Percentiles rank a stretch among this genome's conserved stretches.
Conservation (phyloP, 2,797 vertebrate genomes). For the Lateolabrax maculatus region DNA sequence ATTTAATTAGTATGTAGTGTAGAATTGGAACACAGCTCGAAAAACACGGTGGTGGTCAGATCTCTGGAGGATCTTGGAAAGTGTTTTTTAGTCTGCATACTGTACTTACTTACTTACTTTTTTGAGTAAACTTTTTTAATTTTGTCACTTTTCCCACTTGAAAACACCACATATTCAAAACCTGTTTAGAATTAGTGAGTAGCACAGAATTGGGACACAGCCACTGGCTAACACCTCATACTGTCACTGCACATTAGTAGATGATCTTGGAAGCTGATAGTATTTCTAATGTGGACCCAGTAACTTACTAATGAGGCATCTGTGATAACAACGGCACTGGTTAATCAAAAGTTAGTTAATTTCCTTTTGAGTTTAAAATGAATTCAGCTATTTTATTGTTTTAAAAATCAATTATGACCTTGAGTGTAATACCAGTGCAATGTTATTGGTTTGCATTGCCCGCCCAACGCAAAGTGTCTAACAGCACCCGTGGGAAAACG, state of each 20-base stretch:
- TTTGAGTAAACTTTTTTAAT: neutral
- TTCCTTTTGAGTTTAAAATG: slow-evolving; percentile 50
- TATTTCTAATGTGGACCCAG: neutral
- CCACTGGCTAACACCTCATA: neutral
- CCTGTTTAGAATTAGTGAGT: neutral
- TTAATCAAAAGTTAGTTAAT: slow-evolving; percentile 56
- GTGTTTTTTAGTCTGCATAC: neutral
- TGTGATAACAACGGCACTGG: slow-evolving; percentile 7
- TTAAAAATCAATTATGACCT: slow-evolving; percentile 53
- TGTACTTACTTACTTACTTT: too few species aligned
- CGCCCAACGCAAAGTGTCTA: slow-evolving; percentile 38
- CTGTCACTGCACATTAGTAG: neutral
- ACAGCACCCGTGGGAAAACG: slow-evolving; percentile 62
- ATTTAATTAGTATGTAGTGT: neutral
- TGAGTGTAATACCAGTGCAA: slow-evolving; percentile 26
- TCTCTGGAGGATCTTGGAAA: neutral
- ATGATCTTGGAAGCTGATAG: neutral
- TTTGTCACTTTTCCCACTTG: neutral
- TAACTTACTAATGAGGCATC: neutral
- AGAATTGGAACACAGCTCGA: neutral
- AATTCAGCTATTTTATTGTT: slow-evolving; percentile 52
- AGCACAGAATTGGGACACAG: neutral
- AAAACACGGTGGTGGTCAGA: neutral
- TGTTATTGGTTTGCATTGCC: slow-evolving; percentile 52
- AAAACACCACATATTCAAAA: neutral